Base-by-base conservation (phyloP, 1,140 invertebrate species). In the Drosophila oshimai region DNA sequence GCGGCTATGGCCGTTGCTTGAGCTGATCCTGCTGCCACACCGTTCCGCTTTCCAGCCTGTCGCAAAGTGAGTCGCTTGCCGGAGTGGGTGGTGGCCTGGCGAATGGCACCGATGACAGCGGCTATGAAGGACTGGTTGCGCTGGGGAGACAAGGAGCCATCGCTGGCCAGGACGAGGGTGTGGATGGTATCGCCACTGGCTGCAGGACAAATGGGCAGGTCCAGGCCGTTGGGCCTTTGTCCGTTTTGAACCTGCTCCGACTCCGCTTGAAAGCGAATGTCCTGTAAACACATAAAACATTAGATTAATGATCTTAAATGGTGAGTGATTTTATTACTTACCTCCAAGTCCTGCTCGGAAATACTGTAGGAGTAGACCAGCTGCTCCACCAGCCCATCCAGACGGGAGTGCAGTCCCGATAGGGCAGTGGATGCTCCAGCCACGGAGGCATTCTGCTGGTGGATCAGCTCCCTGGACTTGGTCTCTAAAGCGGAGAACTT, bases 241-340 rank as follows among this genome's bases (percentile, higher is more conserved):
- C 65, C 73, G 18, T 86, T 86, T 34, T 94, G 93, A 2, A 93
- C 94, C 3, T 92, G 93, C 93, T 72, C 93, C 92, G 93, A 94
- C 81, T 96, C 95, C 55, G 95, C 95, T 78, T 95, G 94, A 89
- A 94, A 96, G 45, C 95, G 93, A 36, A 95, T 93, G 75, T 95
- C 94, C 94, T 95, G 65, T 9, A 76, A 81, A 5, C 4, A 6
- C 4, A 13, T 7, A 1, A 18, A 9, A 6, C 9, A 20, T 15
- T 9, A 17, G 2, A 13, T 6, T 10, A n/a, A n/a, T n/a, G n/a
- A n/a, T n/a, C n/a, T n/a, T n/a, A n/a, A n/a, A n/a, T n/a, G n/a
- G n/a, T n/a, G n/a, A n/a, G n/a, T n/a, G n/a, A n/a, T n/a, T n/a
- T n/a, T n/a, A n/a, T n/a, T n/a, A 29, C 83, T 42, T 3, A 95